Evolutionary conservation across 35 echinoderm and acorn worm species (phyloP).

Genomic region (Diadema setosum): DNA sequence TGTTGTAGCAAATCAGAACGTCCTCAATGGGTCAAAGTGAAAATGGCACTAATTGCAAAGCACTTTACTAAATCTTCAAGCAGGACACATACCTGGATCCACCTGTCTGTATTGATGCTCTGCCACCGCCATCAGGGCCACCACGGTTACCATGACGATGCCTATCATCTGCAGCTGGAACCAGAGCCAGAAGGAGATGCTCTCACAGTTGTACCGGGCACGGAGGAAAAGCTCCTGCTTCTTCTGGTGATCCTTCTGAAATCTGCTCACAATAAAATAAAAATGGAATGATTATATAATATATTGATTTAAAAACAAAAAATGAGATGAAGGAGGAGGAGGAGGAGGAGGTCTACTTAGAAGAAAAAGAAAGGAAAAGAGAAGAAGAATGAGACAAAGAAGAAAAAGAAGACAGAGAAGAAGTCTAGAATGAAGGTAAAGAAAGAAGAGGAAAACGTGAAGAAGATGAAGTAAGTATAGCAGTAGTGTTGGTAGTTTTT

Average conservation of each 20-base stretch:
- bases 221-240: constrained; percentile 66
- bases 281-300: not conserved
- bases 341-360: no score
- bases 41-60: not conserved
- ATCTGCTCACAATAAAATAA: constrained; percentile 16
- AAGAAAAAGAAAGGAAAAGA: no score
- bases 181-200: constrained; percentile 53
- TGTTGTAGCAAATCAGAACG: not conserved
- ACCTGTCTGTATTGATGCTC: constrained; percentile 50
- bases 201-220: constrained; percentile 58
- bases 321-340: no score
- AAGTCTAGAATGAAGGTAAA: no score
- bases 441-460: no score
- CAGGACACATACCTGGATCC: constrained; percentile 45
- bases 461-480: no score
- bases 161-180: constrained; percentile 64
- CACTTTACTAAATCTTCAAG: not conserved
- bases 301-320: not conserved
- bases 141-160: constrained; percentile 57
- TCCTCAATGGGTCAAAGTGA: not conserved
- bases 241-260: constrained; percentile 68
- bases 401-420: no score
- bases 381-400: no score
- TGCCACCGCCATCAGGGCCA: constrained; percentile 48
- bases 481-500: no score